Evolutionary conservation across 2,888 invertebrate genomes (phyloP).

Genomic region (Labia minor): DNA sequence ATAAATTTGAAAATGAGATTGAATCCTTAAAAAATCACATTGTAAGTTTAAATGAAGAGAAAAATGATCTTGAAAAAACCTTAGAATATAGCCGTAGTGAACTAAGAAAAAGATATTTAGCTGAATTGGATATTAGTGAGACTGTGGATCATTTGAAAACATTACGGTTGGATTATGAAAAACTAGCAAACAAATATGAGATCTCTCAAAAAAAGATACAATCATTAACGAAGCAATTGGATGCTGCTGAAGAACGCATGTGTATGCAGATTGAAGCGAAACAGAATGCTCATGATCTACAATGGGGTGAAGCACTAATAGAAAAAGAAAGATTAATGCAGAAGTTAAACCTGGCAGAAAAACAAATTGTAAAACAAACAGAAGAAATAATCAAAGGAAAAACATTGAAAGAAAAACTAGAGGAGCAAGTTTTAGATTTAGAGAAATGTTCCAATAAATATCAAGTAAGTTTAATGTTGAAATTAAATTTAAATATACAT

Average conservation of each 20-base stretch:
- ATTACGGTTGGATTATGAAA: not conserved
- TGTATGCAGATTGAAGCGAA: not conserved
- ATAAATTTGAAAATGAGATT: not conserved
- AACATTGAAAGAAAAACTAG: not conserved
- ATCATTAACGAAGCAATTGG: not conserved
- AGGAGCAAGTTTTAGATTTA: not conserved
- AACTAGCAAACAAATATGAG: not conserved
- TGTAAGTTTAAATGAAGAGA: not conserved
- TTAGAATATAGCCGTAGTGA: not conserved
- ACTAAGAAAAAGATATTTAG: not conserved
- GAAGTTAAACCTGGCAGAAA: not conserved
- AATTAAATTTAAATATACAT: too few relatives aligned
- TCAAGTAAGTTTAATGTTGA: not conserved
- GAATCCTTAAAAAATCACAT: not conserved
- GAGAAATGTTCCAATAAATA: not conserved
- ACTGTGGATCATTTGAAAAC: not conserved
- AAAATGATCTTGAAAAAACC: not conserved
- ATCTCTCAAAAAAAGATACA: not conserved
- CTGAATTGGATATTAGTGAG: not conserved
- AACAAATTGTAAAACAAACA: not conserved
- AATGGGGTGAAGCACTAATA: not conserved
- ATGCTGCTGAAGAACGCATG: not conserved
- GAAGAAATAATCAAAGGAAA: not conserved
- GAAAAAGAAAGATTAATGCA: not conserved
- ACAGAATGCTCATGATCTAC: not conserved